Evolutionary conservation across 1,140 invertebrate genomes (phyloP).

Genomic region (Neomicropteryx cornuta): DNA sequence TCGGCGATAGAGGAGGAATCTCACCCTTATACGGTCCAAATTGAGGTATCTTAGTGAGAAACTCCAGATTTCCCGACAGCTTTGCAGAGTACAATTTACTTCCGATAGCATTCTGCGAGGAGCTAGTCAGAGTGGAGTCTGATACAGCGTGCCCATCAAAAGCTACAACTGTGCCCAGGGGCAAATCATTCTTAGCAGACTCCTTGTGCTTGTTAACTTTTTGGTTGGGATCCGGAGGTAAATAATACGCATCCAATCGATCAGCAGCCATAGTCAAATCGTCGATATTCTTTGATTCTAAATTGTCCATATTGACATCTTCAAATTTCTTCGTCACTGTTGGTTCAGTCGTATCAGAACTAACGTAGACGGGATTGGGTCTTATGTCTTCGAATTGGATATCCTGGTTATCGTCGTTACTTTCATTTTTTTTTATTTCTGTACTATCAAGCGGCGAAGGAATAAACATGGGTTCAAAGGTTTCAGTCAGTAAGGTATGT

Average conservation of each 20-base stretch:
- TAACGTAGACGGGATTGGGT: conserved; percentile 34
- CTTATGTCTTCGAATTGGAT: conserved; percentile 35
- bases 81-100: conserved; percentile 38
- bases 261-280: conserved; percentile 59
- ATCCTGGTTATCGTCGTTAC: conserved; percentile 29
- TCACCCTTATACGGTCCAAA: conserved; percentile 60
- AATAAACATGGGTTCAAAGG: conserved; percentile 64
- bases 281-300: conserved; percentile 26
- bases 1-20: conserved; percentile 37
- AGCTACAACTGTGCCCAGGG: conserved; percentile 46
- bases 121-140: conserved; percentile 45
- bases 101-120: conserved; percentile 36
- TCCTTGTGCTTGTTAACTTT: conserved; percentile 22
- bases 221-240: conserved; percentile 44
- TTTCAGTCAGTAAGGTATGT: conserved; percentile 39
- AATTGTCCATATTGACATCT: conserved; percentile 28
- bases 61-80: conserved; percentile 42
- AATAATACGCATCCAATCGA: conserved; percentile 53
- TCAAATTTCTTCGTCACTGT: conserved; percentile 26
- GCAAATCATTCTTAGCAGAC: conserved; percentile 30
- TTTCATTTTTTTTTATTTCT: conserved; percentile 29
- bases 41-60: conserved; percentile 52
- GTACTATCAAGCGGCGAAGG: conserved; percentile 51
- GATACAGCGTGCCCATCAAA: conserved; percentile 62
- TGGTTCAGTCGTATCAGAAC: no score